A percentile compares a stretch with the other conserved stretches of the same genome.
These are phyloP conservation scores for Pterocles burchelli DNA, from an alignment of 2,113 vertebrate species.

Conservation along the genomic window DNA sequence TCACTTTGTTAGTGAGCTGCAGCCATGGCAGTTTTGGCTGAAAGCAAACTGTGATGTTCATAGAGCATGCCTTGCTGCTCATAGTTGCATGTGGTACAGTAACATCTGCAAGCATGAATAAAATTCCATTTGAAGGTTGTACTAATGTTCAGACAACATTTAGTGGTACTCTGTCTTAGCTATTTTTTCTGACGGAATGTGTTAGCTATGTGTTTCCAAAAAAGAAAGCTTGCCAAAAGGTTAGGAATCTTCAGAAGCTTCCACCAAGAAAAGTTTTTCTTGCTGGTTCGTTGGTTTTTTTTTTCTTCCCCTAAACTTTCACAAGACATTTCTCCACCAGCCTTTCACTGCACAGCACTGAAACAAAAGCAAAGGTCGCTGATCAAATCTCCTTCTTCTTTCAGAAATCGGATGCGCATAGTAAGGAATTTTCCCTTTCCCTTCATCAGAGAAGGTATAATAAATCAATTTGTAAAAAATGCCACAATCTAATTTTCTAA, in stretches of 20 bases:
- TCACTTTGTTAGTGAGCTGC: background rate
- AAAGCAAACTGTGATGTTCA: background rate
- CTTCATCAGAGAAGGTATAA: background rate
- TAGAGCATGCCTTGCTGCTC: background rate
- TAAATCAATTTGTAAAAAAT: background rate
- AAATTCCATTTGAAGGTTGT: background rate
- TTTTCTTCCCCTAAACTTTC: accelerated
- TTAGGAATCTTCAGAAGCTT: background rate
- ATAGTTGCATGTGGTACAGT: background rate
- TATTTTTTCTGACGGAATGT: background rate
- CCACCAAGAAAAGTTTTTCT: background rate
- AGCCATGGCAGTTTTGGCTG: background rate
- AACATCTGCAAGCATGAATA: background rate
- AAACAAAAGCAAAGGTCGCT: background rate
- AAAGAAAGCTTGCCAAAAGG: background rate
- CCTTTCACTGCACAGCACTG: background rate
- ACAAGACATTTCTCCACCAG: background rate
- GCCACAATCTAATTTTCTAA: background rate
- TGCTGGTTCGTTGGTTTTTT: background rate
- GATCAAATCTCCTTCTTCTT: background rate
- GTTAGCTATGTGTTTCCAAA: background rate
- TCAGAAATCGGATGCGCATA: background rate
- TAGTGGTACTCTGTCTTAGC: background rate
- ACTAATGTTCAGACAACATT: background rate
- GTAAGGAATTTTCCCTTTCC: background rate